Percentiles rank a stretch among this genome's conserved stretches.
phyloP scores from a whole-genome alignment of 2,113 vertebrate species.

The Leucoraja erinaceus region DNA sequence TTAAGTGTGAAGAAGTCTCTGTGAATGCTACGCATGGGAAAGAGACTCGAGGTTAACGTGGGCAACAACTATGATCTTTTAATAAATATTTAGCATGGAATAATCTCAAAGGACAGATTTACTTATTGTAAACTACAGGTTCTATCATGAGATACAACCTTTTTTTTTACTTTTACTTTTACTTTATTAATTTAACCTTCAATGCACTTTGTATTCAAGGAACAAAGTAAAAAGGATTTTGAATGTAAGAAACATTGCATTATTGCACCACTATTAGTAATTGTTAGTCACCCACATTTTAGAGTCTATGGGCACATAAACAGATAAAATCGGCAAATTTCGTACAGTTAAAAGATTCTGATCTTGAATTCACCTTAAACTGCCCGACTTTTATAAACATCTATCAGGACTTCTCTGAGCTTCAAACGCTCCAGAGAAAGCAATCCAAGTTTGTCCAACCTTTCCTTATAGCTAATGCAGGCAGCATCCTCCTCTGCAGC shows the following conservation, averaged over 20 bases:
- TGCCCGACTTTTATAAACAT: background rate
- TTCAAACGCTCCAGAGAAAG: too few relatives aligned
- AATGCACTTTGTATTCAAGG: background rate
- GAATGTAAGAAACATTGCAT: background rate
- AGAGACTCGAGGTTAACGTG: background rate
- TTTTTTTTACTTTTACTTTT: too few relatives aligned
- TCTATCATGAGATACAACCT: background rate
- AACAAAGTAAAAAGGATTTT: background rate
- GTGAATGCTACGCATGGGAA: background rate
- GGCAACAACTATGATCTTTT: background rate
- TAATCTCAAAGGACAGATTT: background rate
- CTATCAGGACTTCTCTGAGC: too few relatives aligned
- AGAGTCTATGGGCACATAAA: background rate
- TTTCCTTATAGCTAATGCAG: too few relatives aligned
- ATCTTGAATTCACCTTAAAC: background rate
- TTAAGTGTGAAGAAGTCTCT: conserved; percentile 24
- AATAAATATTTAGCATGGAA: background rate
- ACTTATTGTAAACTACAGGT: background rate
- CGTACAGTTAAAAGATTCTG: background rate
- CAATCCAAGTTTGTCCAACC: too few relatives aligned
- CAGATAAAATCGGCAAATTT: background rate
- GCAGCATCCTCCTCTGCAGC: too few relatives aligned
- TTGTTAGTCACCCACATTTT: background rate
- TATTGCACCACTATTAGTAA: background rate
- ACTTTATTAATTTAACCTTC: too few relatives aligned